These are phyloP conservation scores for Sardina pilchardus DNA, from an alignment of 2,113 vertebrate species.

Conservation along the genomic window DNA sequence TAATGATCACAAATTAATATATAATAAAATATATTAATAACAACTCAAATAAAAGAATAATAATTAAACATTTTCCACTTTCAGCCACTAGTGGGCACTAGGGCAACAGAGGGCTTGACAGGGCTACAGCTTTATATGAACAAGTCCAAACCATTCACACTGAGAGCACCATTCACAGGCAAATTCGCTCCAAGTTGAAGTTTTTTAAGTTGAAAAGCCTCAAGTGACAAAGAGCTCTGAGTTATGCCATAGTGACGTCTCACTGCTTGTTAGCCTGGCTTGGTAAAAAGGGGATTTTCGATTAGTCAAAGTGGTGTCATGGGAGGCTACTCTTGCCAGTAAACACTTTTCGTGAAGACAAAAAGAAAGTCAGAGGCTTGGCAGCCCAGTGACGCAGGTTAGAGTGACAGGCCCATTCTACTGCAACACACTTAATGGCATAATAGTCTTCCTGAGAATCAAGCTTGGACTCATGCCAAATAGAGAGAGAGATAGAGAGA, in stretches of 20 bases:
- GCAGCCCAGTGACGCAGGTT: conserved; percentile 36
- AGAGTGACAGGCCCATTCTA: conserved; percentile 34
- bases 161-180: not conserved
- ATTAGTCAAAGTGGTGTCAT: conserved; percentile 12
- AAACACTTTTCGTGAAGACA: not conserved
- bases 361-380: conserved; percentile 18
- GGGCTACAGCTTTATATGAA: not conserved
- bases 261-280: not conserved
- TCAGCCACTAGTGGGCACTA: conserved; percentile 66
- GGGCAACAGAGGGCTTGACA: conserved; percentile 24
- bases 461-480: not conserved
- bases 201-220: not conserved
- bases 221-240: not conserved
- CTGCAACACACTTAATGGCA: conserved; percentile 29
- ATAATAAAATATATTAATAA: not conserved
- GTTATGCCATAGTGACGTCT: not conserved
- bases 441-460: conserved; percentile 35
- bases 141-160: not conserved
- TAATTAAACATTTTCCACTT: not conserved
- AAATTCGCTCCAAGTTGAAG: not conserved
- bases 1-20: not conserved
- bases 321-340: not conserved
- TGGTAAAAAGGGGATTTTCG: not conserved
- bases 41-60: not conserved
- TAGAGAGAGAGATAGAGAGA: conserved; percentile 12